A percentile compares a stretch with the other conserved stretches of the same genome.
These are phyloP conservation scores for Danio jaintianensis DNA, from an alignment of 2,797 vertebrate species.

Conservation along the genomic window DNA sequence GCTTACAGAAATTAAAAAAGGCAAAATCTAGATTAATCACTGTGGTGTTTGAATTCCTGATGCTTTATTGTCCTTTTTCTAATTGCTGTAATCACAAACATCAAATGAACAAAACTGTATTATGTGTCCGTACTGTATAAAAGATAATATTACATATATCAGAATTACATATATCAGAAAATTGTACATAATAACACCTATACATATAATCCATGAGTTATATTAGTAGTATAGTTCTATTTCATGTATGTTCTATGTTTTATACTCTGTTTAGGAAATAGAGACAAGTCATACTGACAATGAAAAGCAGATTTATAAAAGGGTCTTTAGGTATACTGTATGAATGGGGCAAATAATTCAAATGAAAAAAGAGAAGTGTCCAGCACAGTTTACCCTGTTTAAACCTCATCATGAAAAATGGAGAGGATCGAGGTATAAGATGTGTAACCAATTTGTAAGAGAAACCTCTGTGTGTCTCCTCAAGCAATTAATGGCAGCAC, in stretches of 20 bases:
- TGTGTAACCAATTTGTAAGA: constrained; percentile 70
- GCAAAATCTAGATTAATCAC: constrained; percentile 46
- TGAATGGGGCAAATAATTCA: constrained; percentile 9
- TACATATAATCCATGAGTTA: not conserved
- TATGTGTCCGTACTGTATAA: not conserved
- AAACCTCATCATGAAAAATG: constrained; percentile 65
- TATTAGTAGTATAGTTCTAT: not conserved
- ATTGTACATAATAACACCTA: not conserved
- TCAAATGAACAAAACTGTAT: constrained; percentile 5
- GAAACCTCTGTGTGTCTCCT: constrained; percentile 59
- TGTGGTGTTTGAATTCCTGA: not conserved
- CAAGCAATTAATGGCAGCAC: constrained; percentile 51
- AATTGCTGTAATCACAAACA: constrained; percentile 18
- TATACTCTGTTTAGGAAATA: constrained; percentile 11
- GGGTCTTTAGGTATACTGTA: not conserved
- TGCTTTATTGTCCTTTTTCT: constrained; percentile 27
- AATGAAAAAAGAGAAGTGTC: constrained; percentile 19
- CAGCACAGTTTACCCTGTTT: constrained; percentile 53
- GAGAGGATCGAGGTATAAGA: constrained; percentile 62
- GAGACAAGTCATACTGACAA: not conserved
- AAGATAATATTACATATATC: not conserved
- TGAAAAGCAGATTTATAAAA: not conserved
- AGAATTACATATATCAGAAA: not conserved
- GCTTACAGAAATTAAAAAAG: constrained; percentile 42
- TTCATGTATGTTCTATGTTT: not conserved